These are phyloP conservation scores for Tachina grossa DNA, from an alignment of 2,888 invertebrate genomes.

Conservation along the genomic window DNA sequence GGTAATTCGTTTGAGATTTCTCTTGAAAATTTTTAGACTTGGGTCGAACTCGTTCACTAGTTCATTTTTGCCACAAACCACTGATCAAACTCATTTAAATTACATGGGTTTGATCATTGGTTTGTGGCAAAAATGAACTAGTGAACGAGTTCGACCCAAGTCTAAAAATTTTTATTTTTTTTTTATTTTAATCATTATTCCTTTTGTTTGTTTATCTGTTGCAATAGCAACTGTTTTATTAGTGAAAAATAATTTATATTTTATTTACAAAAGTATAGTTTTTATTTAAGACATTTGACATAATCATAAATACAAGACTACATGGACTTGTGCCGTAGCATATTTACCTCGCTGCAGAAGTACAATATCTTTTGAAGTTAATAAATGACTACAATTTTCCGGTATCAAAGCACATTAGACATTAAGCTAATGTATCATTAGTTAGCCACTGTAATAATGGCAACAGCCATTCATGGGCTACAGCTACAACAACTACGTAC, in stretches of 20 bases:
- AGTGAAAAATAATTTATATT: slow-evolving; percentile 62
- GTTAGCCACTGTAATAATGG: slow-evolving; percentile 64
- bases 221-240: slow-evolving; percentile 58
- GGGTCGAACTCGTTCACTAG: no score
- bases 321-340: background rate
- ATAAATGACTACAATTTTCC: slow-evolving; percentile 69
- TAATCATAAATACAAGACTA: slow-evolving; percentile 12
- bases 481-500: slow-evolving; percentile 18
- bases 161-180: background rate
- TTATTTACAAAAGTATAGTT: slow-evolving; percentile 52
- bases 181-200: slow-evolving; percentile 1
- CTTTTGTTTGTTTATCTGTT: slow-evolving; percentile 21
- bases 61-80: no score
- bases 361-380: slow-evolving; percentile 59
- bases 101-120: no score
- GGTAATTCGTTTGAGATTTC: background rate
- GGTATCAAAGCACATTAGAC: slow-evolving; percentile 68
- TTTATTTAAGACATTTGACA: slow-evolving; percentile 55
- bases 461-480: background rate
- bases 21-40: no score
- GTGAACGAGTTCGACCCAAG: no score
- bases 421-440: slow-evolving; percentile 71
- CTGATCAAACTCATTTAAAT: no score
- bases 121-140: no score
- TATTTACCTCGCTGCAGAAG: background rate